Evolutionary conservation across 2,797 vertebrate genomes (phyloP).

Genomic region (Acanthornis magna): DNA sequence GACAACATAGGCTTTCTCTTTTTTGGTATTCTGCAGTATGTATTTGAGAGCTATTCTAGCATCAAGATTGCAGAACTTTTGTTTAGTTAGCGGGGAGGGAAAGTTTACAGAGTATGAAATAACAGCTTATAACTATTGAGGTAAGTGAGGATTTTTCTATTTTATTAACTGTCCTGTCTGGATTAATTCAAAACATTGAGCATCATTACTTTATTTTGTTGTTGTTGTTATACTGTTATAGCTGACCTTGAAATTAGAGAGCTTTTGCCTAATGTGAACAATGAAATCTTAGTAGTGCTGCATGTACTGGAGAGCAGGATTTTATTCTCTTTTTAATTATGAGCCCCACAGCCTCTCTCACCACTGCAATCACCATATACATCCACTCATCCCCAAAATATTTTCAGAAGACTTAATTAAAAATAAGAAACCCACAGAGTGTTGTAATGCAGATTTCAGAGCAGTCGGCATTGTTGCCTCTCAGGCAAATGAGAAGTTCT

Average conservation of each 20-base stretch:
- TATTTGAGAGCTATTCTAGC: slow-evolving; percentile 70
- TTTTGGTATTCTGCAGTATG: slow-evolving; percentile 77
- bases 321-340: neutral
- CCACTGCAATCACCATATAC: neutral
- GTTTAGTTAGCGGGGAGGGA: slow-evolving; percentile 65
- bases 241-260: neutral
- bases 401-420: slow-evolving; percentile 16
- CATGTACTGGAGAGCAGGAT: neutral
- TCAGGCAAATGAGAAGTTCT: slow-evolving; percentile 10
- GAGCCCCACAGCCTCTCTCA: neutral
- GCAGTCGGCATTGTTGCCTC: neutral
- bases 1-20: slow-evolving; percentile 81
- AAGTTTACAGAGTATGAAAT: slow-evolving; percentile 65
- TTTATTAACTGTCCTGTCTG: neutral
- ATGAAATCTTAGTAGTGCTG: neutral
- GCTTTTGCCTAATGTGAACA: slow-evolving; percentile 1
- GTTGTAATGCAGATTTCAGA: slow-evolving; percentile 21
- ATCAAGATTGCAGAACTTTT: slow-evolving; percentile 67
- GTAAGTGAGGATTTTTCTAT: slow-evolving; percentile 40
- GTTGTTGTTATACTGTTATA: neutral
- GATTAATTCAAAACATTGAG: neutral
- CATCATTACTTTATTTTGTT: neutral
- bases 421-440: neutral
- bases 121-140: slow-evolving; percentile 19
- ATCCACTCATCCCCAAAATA: neutral